Evolutionary conservation across 2,888 invertebrate genomes (phyloP), one percentile per base, ranked within the genome.

Genomic region (Trypoxylon attenuatum): DNA sequence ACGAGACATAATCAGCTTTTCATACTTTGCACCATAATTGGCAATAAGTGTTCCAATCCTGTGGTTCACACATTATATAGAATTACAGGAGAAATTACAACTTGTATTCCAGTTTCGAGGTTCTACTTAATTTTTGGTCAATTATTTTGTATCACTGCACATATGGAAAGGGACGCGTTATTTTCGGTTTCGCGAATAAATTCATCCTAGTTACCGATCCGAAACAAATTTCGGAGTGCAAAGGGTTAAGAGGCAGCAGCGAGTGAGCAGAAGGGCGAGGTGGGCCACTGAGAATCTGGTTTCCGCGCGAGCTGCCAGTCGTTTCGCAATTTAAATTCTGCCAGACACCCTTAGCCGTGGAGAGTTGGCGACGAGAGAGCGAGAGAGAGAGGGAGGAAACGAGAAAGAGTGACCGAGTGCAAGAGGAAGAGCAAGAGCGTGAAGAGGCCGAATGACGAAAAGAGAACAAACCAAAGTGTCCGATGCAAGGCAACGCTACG

Each of bases 261-360:
- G 10, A 33, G 13, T 33, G 33, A 33, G 33, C 33, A 13, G n/a
- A 33, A 33, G 4, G 33, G 33, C 13, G 10, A 3, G 6, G 29
- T 5, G 29, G 29, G 10, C 1, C 10, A 29, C 13, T 10, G 33
- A 13, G n/a, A 13, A 33, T 33, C 47, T 39, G 53, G 49, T 38
- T 56, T 54, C 59, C 64, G 45, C 51, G 64, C 43, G 58, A 41
- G 42, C 27, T 10, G 41, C 23, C 23, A 38, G 41, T 49, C 45
- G 47, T 54, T 67, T 56, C 64, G 61, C 73, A 71, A 77, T 73
- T 79, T 69, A 78, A 80, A 80, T 81, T 76, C 72, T 68, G 69
- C 75, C 80, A 78, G 81, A 81, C 81, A 80, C 79, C 78, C 81
- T 74, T 77, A 77, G 75, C 71, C 69, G 58, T 55, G 67, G 53